A percentile compares a stretch with the other conserved stretches of the same genome.
Evolutionary conservation across 2,797 vertebrate genomes (phyloP).

Genomic region (Enoplosus armatus): DNA sequence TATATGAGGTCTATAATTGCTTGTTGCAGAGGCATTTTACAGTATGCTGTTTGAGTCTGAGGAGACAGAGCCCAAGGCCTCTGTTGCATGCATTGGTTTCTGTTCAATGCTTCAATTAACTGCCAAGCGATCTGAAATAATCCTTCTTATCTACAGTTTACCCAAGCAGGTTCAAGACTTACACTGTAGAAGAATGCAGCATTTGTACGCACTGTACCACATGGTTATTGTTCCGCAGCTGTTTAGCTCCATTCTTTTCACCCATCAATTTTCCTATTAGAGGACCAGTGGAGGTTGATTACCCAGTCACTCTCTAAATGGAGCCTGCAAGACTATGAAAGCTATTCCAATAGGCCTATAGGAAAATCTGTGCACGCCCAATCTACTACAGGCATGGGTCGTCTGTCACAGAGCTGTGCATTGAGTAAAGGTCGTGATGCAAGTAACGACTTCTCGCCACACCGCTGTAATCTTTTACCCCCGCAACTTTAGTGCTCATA

Average conservation of each 20-base stretch:
- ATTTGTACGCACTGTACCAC: slow-evolving; percentile 45
- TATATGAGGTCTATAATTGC: slow-evolving; percentile 16
- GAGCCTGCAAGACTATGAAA: slow-evolving; percentile 65
- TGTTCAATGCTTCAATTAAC: slow-evolving; percentile 40
- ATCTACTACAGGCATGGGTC: slow-evolving; percentile 53
- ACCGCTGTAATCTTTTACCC: slow-evolving; percentile 57
- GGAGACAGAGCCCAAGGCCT: slow-evolving; percentile 41
- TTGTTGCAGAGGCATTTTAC: slow-evolving; percentile 17
- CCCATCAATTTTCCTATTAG: slow-evolving; percentile 71
- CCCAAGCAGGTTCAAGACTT: slow-evolving; percentile 36
- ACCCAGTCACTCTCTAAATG: slow-evolving; percentile 67
- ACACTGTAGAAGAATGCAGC: slow-evolving; percentile 30
- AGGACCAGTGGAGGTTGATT: slow-evolving; percentile 59
- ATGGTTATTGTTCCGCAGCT: slow-evolving; percentile 61
- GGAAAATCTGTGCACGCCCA: slow-evolving; percentile 63
- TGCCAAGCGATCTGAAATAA: slow-evolving; percentile 21
- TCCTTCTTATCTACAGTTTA: slow-evolving; percentile 46
- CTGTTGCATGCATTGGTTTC: slow-evolving; percentile 15
- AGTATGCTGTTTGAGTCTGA: neutral
- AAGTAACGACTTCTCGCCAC: slow-evolving; percentile 57
- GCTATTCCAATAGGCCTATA: slow-evolving; percentile 64
- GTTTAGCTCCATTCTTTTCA: slow-evolving; percentile 57
- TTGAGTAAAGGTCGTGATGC: slow-evolving; percentile 50
- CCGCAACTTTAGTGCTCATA: slow-evolving; percentile 12
- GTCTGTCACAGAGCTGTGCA: slow-evolving; percentile 49